A percentile compares a stretch with the other conserved stretches of the same genome.
phyloP scores from a whole-genome alignment of 2,113 vertebrate genomes.

The Recurvirostra avosetta region DNA sequence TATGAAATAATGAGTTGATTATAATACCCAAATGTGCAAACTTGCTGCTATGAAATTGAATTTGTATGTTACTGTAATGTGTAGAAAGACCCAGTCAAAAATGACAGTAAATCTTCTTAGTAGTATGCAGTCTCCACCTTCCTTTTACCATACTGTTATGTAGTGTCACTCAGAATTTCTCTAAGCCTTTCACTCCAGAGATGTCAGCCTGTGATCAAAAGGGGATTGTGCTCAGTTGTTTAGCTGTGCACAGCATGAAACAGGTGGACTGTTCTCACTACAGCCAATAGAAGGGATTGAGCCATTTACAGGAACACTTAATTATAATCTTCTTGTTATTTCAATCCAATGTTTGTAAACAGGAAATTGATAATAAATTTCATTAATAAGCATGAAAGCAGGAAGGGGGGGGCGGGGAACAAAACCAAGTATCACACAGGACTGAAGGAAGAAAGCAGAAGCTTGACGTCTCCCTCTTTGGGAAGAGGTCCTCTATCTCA shows the following conservation, averaged over 20 bases:
- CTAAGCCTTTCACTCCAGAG: not conserved
- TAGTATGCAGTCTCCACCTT: not conserved
- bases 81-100: not conserved
- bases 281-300: not conserved
- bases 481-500: not conserved
- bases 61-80: not conserved
- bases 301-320: not conserved
- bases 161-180: not conserved
- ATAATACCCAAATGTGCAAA: too few relatives aligned
- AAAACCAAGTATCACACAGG: not conserved
- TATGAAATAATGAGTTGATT: too few relatives aligned
- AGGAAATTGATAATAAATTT: not conserved
- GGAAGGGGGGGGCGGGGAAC: not conserved
- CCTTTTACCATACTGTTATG: not conserved
- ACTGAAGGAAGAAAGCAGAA: not conserved
- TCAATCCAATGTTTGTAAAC: not conserved
- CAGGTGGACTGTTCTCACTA: not conserved
- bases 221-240: not conserved
- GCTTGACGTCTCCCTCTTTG: not conserved
- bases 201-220: not conserved
- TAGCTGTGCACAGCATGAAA: not conserved
- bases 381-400: not conserved
- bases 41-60: not conserved
- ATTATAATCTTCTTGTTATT: not conserved
- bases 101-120: not conserved